These are phyloP conservation scores for Esox lucius DNA, from an alignment of 2,797 vertebrate genomes.

Conservation along the genomic window DNA sequence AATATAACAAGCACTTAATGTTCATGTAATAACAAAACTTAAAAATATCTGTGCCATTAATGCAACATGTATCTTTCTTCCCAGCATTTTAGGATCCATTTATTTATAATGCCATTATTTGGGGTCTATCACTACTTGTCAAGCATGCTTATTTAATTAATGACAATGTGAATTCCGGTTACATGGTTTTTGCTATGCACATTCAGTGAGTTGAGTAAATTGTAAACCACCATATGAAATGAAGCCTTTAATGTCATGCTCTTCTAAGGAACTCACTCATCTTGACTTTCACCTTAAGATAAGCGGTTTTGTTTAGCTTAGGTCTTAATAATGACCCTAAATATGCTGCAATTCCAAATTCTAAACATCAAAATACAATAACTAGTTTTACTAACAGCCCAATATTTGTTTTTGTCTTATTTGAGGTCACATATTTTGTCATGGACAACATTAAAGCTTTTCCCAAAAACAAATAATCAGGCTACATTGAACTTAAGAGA, in stretches of 20 bases:
- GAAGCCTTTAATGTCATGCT: slow-evolving; percentile 4
- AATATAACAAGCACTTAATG: no score
- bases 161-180: neutral
- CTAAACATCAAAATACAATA: no score
- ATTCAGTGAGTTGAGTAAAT: neutral
- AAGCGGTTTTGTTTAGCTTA: neutral
- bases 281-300: neutral
- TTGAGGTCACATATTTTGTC: no score
- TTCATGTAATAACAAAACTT: no score
- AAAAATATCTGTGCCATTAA: neutral
- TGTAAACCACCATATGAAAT: neutral
- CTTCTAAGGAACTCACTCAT: neutral
- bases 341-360: no score
- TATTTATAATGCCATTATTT: neutral
- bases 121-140: neutral
- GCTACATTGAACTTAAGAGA: no score
- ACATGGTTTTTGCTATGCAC: neutral
- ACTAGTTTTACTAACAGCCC: no score
- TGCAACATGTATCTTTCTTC: neutral
- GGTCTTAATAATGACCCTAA: no score
- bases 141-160: neutral
- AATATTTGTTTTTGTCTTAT: no score
- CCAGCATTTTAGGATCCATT: neutral
- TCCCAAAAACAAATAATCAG: no score
- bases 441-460: no score